Evolutionary conservation across 1,140 invertebrate species (phyloP).

Genomic region (Pogonomyrmex californicus): DNA sequence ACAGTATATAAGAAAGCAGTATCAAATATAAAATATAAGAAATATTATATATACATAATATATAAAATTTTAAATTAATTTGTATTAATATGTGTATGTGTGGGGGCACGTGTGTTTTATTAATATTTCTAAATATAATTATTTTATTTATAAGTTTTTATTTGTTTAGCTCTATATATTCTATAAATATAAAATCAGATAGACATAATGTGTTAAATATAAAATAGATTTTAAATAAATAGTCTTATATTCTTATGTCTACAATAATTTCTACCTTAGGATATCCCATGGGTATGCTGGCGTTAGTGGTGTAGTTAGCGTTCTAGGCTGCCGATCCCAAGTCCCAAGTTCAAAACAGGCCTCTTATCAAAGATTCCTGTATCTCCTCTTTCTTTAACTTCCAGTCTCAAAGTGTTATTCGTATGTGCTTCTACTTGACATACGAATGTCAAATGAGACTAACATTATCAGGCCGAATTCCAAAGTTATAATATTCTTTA

Average conservation of each 20-base stretch:
- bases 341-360: slow-evolving; percentile 46
- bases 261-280: neutral
- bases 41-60: neutral
- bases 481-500: slow-evolving; percentile 70
- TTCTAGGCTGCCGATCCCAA: neutral
- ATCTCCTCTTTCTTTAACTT: neutral
- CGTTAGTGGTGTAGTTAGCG: neutral
- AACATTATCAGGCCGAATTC: slow-evolving; percentile 60
- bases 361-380: neutral
- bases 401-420: slow-evolving; percentile 75
- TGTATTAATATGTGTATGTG: too few relatives aligned
- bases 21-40: neutral
- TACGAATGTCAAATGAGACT: slow-evolving; percentile 74
- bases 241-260: neutral
- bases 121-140: neutral
- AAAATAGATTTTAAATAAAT: neutral
- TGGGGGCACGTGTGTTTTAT: neutral
- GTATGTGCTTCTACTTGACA: slow-evolving; percentile 55
- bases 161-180: neutral
- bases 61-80: too few relatives aligned
- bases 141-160: neutral
- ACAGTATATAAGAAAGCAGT: neutral
- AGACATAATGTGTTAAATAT: neutral
- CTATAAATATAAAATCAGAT: slow-evolving; percentile 9
- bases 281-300: neutral